Base-by-base conservation (phyloP, 2,888 invertebrate species). In the Meiosimyza platycephala region DNA sequence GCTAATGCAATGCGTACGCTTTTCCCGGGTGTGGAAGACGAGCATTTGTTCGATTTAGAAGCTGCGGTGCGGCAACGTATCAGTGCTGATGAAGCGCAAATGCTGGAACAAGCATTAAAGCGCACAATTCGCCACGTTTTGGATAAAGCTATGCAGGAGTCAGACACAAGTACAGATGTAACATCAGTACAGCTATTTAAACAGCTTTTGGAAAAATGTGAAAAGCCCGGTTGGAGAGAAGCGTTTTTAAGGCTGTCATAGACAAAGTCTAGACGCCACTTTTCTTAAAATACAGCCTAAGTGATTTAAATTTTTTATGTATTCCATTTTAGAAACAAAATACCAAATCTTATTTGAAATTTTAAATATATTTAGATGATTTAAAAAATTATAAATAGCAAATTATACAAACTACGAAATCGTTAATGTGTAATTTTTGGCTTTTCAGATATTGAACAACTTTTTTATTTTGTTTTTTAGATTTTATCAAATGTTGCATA, bases 21-120 rank as follows among this genome's bases (percentile, higher is more conserved):
- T 47, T 93, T 92, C 48, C 94, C 95, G 0, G 90, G 91, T 15
- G 90, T 92, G 0, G 78, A 90, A 3, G 97, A 97, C 82, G 89
- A 91, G 0, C 97, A 97, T 88, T 88, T 97, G 3, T 93, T 91
- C 83, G 88, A 89, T 22, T 86, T 96, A 51, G 96, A 96, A 89
- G 90, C 78, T 0, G 78, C 79, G 60, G 91, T 93, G 0, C 86
- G 85, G 74, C 80, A 81, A 0, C 76, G 74, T 6, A 83, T 86
- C 63, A 74, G 74, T n/a, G 73, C 64, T 1, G 81, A 84, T 50
- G 80, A 81, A 68, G 72, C 76, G 0, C 6, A 28, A 6, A 51
- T 80, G 5, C 67, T 85, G 50, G 76, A 79, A 28, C 73, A 75
- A 1, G 79, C 79, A 1, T 59, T 86, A 5, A 79, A 78, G 33